A percentile compares a stretch with the other conserved stretches of the same genome.
Evolutionary conservation across 2,113 vertebrate species (phyloP).

Genomic region (Halichoerus grypus): DNA sequence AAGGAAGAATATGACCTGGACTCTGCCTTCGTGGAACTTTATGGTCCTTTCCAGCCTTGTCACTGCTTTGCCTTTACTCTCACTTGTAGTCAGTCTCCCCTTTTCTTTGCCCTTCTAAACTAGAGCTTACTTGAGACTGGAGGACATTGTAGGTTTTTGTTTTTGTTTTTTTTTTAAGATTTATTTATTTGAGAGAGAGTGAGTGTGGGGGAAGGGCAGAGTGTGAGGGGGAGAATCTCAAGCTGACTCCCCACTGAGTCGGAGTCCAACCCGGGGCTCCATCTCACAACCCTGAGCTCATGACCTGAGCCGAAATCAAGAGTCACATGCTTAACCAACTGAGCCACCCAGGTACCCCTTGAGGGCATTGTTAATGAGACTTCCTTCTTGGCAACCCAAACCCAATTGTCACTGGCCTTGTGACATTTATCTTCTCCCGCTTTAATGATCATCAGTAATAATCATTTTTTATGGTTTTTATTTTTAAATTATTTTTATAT

Average conservation of each 20-base stretch:
- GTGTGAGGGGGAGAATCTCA: neutral
- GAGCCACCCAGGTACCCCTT: neutral
- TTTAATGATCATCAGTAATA: slow-evolving; percentile 5
- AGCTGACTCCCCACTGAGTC: neutral
- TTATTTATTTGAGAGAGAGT: neutral
- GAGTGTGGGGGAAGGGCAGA: neutral
- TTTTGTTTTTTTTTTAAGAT: neutral
- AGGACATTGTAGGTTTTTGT: neutral
- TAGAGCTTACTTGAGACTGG: slow-evolving; percentile 24
- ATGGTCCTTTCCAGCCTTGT: neutral
- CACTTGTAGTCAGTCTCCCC: neutral
- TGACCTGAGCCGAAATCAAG: neutral
- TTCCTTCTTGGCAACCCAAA: slow-evolving; percentile 11
- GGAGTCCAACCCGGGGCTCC: neutral
- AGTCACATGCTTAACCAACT: neutral
- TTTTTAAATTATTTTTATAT: neutral
- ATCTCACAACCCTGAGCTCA: neutral
- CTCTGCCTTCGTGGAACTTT: neutral
- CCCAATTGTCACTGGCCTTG: neutral
- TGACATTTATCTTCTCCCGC: slow-evolving; percentile 10
- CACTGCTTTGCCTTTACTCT: neutral
- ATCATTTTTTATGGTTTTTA: neutral
- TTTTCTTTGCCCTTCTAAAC: neutral
- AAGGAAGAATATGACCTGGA: neutral
- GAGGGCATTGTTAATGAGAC: neutral